Conservation (phyloP, 2,888 invertebrate species). For the Furcula furcula region DNA sequence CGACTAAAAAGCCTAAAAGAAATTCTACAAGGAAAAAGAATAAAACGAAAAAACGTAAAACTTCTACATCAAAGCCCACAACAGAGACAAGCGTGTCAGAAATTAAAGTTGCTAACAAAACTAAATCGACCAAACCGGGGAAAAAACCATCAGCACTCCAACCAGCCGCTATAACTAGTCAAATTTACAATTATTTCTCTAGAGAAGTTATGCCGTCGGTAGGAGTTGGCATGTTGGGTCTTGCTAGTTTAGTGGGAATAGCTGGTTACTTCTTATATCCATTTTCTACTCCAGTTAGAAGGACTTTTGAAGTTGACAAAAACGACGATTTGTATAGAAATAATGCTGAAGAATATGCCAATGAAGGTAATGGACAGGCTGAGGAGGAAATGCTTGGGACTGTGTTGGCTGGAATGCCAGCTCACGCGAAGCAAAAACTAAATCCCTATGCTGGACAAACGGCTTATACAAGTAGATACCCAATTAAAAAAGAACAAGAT, state of each 20-base stretch:
- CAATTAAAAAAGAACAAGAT: constrained; percentile 70
- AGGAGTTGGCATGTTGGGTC: constrained; percentile 88
- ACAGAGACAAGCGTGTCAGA: constrained; percentile 48
- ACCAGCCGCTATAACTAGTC: constrained; percentile 84
- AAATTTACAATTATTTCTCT: constrained; percentile 89
- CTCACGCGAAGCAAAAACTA: constrained; percentile 67
- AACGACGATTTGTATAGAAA: constrained; percentile 85
- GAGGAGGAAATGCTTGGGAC: constrained; percentile 90
- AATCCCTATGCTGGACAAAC: constrained; percentile 75
- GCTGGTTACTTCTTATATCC: constrained; percentile 90
- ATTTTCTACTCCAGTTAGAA: constrained; percentile 84
- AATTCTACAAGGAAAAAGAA: constrained; percentile 74
- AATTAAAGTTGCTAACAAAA: constrained; percentile 81
- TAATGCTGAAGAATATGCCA: constrained; percentile 85
- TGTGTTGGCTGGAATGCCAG: constrained; percentile 86
- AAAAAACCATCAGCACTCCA: constrained; percentile 63
- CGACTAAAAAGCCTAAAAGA: constrained; percentile 75
- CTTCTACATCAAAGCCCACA: constrained; percentile 63
- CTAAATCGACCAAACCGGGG: constrained; percentile 62
- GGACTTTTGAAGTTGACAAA: constrained; percentile 85
- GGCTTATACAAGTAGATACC: constrained; percentile 59
- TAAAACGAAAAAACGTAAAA: constrained; percentile 83
- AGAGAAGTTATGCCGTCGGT: constrained; percentile 91
- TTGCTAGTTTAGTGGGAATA: constrained; percentile 87
- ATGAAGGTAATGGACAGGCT: constrained; percentile 84